phyloP scores from a whole-genome alignment of 2,113 vertebrate species.

The Forbesichthys papilliferus region DNA sequence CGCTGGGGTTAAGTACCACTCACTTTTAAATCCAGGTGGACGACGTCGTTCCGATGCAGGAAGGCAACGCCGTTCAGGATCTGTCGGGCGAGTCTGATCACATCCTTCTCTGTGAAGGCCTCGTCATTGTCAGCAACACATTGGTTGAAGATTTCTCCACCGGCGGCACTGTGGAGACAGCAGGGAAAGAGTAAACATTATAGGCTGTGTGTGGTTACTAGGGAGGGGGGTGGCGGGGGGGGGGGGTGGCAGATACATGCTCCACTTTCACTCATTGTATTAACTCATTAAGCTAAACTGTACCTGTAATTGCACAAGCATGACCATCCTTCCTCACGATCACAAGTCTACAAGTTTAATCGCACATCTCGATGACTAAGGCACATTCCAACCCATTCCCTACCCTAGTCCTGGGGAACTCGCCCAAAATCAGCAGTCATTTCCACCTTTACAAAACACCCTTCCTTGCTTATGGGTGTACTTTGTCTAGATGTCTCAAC shows the following conservation, averaged over 20 bases:
- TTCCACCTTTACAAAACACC: conserved; percentile 35
- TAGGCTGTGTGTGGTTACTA: too few species aligned
- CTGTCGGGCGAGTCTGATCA: conserved; percentile 88
- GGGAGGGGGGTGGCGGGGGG: too few species aligned
- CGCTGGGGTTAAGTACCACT: conserved; percentile 5
- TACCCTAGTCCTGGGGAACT: conserved; percentile 5
- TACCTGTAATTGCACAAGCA: conserved; percentile 19
- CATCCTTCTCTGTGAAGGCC: conserved; percentile 92
- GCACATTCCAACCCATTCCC: conserved; percentile 21
- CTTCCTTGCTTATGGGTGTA: conserved; percentile 14
- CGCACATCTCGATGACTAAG: conserved; percentile 9
- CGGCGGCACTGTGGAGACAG: conserved; percentile 82
- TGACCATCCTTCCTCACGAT: conserved; percentile 38
- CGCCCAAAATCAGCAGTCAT: neutral
- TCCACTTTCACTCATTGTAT: conserved; percentile 27
- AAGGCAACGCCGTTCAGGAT: conserved; percentile 89
- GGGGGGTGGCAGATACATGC: too few species aligned
- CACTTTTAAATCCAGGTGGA: conserved; percentile 95
- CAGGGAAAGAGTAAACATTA: conserved; percentile 27
- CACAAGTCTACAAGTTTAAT: neutral
- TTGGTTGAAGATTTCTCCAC: conserved; percentile 94
- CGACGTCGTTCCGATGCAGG: conserved; percentile 86
- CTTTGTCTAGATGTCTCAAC: conserved; percentile 37
- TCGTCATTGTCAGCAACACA: conserved; percentile 92
- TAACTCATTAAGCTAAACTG: conserved; percentile 38